Percentiles rank a stretch among this genome's conserved stretches.
Evolutionary conservation across 1,140 invertebrate genomes (phyloP).

Genomic region (Drosophila tropicalis): DNA sequence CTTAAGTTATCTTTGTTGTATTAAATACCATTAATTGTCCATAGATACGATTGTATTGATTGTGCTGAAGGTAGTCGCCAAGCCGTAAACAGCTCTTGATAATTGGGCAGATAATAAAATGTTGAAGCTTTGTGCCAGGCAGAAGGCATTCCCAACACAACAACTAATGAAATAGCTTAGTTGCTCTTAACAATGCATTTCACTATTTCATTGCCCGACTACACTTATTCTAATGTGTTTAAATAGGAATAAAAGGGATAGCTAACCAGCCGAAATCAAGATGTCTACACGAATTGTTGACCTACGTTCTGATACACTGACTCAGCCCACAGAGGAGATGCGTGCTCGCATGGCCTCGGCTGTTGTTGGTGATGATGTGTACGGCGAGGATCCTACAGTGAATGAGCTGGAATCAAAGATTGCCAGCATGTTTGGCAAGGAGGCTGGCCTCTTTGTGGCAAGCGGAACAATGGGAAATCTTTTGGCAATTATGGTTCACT

Average conservation of each 20-base stretch:
- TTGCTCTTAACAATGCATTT: not conserved
- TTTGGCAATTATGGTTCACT: conserved; percentile 95
- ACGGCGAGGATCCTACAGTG: conserved; percentile 95
- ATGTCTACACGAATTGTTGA: conserved; percentile 72
- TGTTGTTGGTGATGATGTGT: conserved; percentile 96
- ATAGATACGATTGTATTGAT: too few relatives aligned
- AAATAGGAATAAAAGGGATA: not conserved
- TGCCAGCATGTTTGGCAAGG: conserved; percentile 93
- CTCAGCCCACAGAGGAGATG: conserved; percentile 90
- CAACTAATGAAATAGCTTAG: not conserved
- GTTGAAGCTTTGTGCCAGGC: too few relatives aligned
- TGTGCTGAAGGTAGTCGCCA: too few relatives aligned
- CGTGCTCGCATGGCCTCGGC: conserved; percentile 93
- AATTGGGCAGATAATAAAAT: too few relatives aligned
- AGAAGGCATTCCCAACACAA: not conserved
- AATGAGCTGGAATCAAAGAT: conserved; percentile 90
- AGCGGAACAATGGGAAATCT: conserved; percentile 98
- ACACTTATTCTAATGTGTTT: not conserved
- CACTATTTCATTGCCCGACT: not conserved
- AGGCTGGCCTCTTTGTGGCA: conserved; percentile 94
- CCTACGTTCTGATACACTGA: conserved; percentile 84
- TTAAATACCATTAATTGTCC: too few relatives aligned
- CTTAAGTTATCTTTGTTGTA: too few relatives aligned
- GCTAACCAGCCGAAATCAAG: not conserved
- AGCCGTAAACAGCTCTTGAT: too few relatives aligned